Evolutionary conservation across 1,140 invertebrate genomes (phyloP).

Genomic region (Amyelois transitella): DNA sequence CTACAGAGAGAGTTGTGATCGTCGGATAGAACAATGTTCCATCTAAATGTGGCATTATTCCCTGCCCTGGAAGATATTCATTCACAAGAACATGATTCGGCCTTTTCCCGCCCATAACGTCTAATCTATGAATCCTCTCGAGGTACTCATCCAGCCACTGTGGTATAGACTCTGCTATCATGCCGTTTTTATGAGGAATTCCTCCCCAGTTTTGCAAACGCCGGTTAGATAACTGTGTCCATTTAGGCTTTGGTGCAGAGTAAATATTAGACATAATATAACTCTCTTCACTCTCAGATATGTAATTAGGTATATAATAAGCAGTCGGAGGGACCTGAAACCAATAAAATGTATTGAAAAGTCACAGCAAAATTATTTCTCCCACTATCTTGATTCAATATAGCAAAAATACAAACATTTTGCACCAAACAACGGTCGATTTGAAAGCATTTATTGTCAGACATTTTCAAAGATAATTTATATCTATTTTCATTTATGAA

Average conservation of each 20-base stretch:
- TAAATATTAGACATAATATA: constrained; percentile 84
- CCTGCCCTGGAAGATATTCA: constrained; percentile 95
- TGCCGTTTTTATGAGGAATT: constrained; percentile 92
- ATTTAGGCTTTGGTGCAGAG: constrained; percentile 92
- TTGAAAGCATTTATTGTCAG: neutral
- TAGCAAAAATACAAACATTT: neutral
- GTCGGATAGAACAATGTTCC: constrained; percentile 95
- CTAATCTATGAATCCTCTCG: constrained; percentile 81
- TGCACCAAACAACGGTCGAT: neutral
- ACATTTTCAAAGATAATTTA: neutral
- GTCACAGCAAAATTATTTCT: too few relatives aligned
- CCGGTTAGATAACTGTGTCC: constrained; percentile 93
- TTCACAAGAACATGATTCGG: constrained; percentile 98
- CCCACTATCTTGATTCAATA: too few relatives aligned
- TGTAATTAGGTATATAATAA: constrained; percentile 95
- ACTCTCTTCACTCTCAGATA: constrained; percentile 87
- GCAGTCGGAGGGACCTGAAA: constrained; percentile 81
- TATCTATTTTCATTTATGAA: neutral
- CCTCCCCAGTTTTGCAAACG: constrained; percentile 98
- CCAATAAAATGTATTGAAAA: neutral
- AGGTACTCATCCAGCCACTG: constrained; percentile 86
- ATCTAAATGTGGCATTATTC: constrained; percentile 96
- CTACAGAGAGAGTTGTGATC: constrained; percentile 94
- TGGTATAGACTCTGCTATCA: constrained; percentile 94
- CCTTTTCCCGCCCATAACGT: constrained; percentile 84